Conservation (phyloP, 2,797 vertebrate genomes). For the Galaxias olidus region DNA sequence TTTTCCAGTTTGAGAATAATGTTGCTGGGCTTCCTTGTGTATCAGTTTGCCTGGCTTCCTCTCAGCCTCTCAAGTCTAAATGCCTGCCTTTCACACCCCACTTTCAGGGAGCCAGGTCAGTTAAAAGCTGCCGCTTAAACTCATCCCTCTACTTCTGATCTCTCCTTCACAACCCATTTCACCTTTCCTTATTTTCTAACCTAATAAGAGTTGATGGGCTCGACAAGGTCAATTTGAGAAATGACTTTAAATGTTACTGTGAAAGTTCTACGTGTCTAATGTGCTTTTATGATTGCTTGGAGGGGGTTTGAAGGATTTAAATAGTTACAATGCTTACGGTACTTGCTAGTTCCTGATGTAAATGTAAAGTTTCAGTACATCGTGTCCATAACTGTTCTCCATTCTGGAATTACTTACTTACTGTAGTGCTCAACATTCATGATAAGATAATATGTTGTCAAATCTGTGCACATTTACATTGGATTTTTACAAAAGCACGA, state of each 20-base stretch:
- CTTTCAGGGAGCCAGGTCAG: constrained; percentile 69
- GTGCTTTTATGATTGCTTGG: background rate
- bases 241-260: constrained; percentile 1
- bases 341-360: too few relatives aligned
- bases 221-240: constrained; percentile 31
- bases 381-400: too few relatives aligned
- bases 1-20: constrained; percentile 52
- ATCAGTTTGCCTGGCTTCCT: constrained; percentile 51
- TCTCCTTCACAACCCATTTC: constrained; percentile 13
- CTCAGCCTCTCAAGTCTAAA: constrained; percentile 37
- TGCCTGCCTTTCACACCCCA: constrained; percentile 48
- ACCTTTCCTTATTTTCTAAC: constrained; percentile 25
- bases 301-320: too few relatives aligned
- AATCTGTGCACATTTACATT: too few relatives aligned
- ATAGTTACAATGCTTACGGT: too few relatives aligned
- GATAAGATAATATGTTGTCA: too few relatives aligned
- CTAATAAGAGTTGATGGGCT: constrained; percentile 14
- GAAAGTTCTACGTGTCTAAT: background rate
- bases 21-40: constrained; percentile 55
- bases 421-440: too few relatives aligned
- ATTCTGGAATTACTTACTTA: too few relatives aligned
- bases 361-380: too few relatives aligned
- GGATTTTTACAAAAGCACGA: too few relatives aligned
- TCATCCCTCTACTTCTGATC: constrained; percentile 6
- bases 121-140: constrained; percentile 17